These are phyloP conservation scores for Hermetia illucens DNA, from an alignment of 1,140 invertebrate species.

Conservation along the genomic window DNA sequence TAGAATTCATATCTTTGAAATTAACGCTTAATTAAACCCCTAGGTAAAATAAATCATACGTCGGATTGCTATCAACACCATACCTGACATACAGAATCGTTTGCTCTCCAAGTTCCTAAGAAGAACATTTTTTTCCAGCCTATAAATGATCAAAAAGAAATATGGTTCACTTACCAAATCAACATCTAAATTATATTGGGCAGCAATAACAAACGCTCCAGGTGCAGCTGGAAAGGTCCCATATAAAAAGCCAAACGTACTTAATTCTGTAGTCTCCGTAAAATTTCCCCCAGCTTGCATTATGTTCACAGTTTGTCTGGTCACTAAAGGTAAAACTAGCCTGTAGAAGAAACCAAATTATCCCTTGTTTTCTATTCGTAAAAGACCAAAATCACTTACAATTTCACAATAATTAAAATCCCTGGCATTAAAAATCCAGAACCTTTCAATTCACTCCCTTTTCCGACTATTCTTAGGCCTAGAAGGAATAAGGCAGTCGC, in stretches of 20 bases:
- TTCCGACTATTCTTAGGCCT: slow-evolving; percentile 86
- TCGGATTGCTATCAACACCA: too few species aligned
- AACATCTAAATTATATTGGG: slow-evolving; percentile 70
- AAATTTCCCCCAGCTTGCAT: slow-evolving; percentile 49
- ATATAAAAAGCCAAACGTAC: slow-evolving; percentile 90
- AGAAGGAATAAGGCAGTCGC: slow-evolving; percentile 81
- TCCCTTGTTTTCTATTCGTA: slow-evolving; percentile 1
- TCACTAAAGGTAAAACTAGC: slow-evolving; percentile 72
- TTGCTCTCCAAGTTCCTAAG: too few species aligned
- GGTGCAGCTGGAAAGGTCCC: slow-evolving; percentile 92
- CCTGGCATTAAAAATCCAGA: slow-evolving; percentile 64
- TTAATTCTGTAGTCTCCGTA: slow-evolving; percentile 62
- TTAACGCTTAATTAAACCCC: too few species aligned
- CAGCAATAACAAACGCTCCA: slow-evolving; percentile 86
- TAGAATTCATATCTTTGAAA: too few species aligned
- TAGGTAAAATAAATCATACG: too few species aligned
- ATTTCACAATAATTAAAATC: slow-evolving; percentile 78
- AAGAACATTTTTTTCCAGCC: slow-evolving; percentile 3
- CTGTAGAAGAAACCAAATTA: slow-evolving; percentile 33
- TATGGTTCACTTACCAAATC: slow-evolving; percentile 63
- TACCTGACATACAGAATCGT: too few species aligned
- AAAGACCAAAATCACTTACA: slow-evolving; percentile 40
- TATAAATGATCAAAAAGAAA: slow-evolving; percentile 5
- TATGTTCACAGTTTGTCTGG: slow-evolving; percentile 68
- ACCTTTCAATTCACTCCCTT: slow-evolving; percentile 61